Base-by-base conservation (phyloP, 1,140 invertebrate genomes). In the Rhopalosiphum padi region DNA sequence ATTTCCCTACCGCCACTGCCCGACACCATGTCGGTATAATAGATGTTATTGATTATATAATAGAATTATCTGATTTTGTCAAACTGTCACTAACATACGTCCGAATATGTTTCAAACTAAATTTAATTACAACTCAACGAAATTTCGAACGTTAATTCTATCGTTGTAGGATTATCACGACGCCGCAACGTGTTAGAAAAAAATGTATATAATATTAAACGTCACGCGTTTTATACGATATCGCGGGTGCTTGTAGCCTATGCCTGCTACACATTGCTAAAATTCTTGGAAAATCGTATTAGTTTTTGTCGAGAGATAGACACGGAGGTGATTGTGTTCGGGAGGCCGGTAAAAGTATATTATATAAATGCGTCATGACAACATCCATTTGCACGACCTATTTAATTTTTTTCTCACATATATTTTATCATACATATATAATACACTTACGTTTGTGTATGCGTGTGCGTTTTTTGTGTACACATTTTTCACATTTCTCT, bases 321-420 rank as follows among this genome's bases (percentile, higher is more conserved):
- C 21, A 22, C 9, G 35, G 51, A 89, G 48, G 48, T 37, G 48
- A 89, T 89, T 25, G n/a, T 89, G 53, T 89, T 77, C n/a, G 88
- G 51, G 51, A 23, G 22, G 37, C 41, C 53, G 35, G 88, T 89
- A 89, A 89, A 55, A 55, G 88, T 55, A 25, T 55, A 77, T 77
- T 77, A 89, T 89, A 89, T 25, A 55, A 88, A 88, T 7, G 86
- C 15, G 48, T 55, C 51, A 55, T 37, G 88, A 55, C 51, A 89
- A 89, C 88, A 89, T 89, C 51, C 48, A 89, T 89, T 89, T 89
- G 18, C 23, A 41, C 88, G 88, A 89, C 88, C 51, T 89, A 89
- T 51, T 89, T 89, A 89, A 89, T 89, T 89, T 89, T 89, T 43
- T 86, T 87, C 22, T 89, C 48, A 21, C 35, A 22, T 51, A 48